Conservation (phyloP, 2,797 vertebrate species). For the Paedocypris micromegethes region DNA sequence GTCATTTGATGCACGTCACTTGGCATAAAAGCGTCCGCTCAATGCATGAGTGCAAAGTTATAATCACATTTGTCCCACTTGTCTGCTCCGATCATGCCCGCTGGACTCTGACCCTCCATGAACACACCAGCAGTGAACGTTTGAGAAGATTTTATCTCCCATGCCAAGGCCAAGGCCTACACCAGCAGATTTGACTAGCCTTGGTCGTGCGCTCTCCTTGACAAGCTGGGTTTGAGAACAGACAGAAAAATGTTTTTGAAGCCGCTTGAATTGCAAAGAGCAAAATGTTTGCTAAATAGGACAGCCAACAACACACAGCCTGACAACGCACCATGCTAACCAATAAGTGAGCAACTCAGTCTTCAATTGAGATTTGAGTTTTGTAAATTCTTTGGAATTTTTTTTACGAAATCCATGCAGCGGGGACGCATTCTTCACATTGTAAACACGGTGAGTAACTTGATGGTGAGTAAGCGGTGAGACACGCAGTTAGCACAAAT, state of each 20-base stretch:
- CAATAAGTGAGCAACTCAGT: conserved; percentile 1
- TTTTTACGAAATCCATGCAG: too few species aligned
- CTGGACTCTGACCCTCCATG: conserved; percentile 58
- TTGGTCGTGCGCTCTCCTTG: conserved; percentile 60
- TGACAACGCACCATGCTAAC: conserved; percentile 22
- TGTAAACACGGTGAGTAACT: too few species aligned
- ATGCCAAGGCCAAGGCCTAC: conserved; percentile 64
- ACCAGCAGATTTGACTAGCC: conserved; percentile 68
- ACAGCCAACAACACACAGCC: conserved; percentile 20
- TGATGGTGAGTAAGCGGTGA: too few species aligned
- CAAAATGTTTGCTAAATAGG: conserved; percentile 19
- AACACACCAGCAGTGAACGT: conserved; percentile 45
- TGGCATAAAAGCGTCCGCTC: too few species aligned
- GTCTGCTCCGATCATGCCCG: background rate
- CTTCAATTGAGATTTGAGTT: too few species aligned
- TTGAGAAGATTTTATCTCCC: conserved; percentile 47
- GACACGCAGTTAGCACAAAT: too few species aligned
- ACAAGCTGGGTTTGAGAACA: conserved; percentile 57
- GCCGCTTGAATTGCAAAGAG: conserved; percentile 38
- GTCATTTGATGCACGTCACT: too few species aligned
- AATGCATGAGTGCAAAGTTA: background rate
- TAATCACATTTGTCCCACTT: conserved; percentile 34
- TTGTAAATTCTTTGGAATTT: too few species aligned
- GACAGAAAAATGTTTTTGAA: conserved; percentile 47
- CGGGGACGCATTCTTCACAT: too few species aligned